Evolutionary conservation across 1,140 invertebrate genomes (phyloP).

Genomic region (Colletes latitarsis): DNA sequence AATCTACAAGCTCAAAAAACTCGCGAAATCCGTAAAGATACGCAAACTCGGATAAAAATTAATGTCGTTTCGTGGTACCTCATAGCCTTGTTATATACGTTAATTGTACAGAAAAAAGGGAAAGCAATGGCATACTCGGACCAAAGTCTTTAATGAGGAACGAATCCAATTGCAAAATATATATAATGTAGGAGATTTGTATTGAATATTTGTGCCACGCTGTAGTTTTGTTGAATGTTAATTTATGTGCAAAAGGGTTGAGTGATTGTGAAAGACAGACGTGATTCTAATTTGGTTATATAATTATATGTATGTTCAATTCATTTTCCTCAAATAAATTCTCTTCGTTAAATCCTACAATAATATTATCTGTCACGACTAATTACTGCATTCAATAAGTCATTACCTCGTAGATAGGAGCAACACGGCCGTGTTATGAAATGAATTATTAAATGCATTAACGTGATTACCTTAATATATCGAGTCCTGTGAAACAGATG

Average conservation of each 20-base stretch:
- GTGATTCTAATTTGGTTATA: too few relatives aligned
- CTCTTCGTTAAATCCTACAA: too few relatives aligned
- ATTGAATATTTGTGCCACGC: too few relatives aligned
- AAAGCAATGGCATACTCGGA: not conserved
- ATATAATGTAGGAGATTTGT: too few relatives aligned
- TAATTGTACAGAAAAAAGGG: not conserved
- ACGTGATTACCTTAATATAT: slow-evolving; percentile 22
- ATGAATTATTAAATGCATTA: slow-evolving; percentile 22
- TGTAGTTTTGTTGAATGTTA: too few relatives aligned
- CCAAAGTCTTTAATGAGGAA: not conserved
- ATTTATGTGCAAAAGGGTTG: too few relatives aligned
- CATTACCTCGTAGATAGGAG: not conserved
- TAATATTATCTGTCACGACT: slow-evolving; percentile 3
- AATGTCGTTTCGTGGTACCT: not conserved
- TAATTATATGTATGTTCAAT: too few relatives aligned
- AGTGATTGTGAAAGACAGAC: too few relatives aligned
- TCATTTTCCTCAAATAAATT: too few relatives aligned
- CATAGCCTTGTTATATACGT: too few relatives aligned
- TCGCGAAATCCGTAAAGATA: not conserved
- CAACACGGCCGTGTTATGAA: not conserved
- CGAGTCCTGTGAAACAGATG: too few relatives aligned
- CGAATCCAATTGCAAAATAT: slow-evolving; percentile 27
- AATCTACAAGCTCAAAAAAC: not conserved
- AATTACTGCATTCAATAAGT: slow-evolving; percentile 26
- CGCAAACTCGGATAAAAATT: not conserved